Evolutionary conservation across 2,113 vertebrate species (phyloP).

Genomic region (Oostethus manadensis): DNA sequence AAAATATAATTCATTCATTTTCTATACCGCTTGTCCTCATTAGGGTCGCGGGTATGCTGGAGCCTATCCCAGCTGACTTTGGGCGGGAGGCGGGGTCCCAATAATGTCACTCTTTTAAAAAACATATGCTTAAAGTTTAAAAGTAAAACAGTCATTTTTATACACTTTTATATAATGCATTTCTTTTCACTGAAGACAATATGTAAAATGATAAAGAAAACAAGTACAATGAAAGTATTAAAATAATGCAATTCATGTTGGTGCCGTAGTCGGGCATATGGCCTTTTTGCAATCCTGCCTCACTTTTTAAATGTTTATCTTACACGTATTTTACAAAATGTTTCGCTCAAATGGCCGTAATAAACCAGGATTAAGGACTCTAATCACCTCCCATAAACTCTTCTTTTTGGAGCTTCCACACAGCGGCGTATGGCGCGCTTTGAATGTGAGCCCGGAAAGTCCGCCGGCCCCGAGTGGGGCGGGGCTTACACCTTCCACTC

Average conservation of each 20-base stretch:
- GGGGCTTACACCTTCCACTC: conserved; percentile 55
- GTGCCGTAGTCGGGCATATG: background rate
- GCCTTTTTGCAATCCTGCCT: background rate
- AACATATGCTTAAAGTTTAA: no score
- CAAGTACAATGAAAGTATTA: background rate
- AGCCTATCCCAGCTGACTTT: no score
- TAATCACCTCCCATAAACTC: conserved; percentile 3
- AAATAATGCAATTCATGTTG: background rate
- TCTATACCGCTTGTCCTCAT: no score
- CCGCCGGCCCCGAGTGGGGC: conserved; percentile 35
- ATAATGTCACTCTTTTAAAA: no score
- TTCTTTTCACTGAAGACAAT: no score
- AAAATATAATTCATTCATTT: no score
- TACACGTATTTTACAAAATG: background rate
- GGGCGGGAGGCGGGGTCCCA: no score
- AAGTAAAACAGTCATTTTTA: no score
- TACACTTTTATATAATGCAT: no score
- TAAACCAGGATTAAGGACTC: conserved; percentile 7
- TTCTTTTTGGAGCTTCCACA: background rate
- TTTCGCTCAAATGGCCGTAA: background rate
- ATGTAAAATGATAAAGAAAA: no score
- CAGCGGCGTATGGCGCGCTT: conserved; percentile 17
- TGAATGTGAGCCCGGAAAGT: conserved; percentile 22
- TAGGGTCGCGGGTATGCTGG: no score
- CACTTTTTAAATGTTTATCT: background rate